These are phyloP conservation scores for Catonia carolina DNA, from an alignment of 2,888 invertebrate species.

Conservation along the genomic window DNA sequence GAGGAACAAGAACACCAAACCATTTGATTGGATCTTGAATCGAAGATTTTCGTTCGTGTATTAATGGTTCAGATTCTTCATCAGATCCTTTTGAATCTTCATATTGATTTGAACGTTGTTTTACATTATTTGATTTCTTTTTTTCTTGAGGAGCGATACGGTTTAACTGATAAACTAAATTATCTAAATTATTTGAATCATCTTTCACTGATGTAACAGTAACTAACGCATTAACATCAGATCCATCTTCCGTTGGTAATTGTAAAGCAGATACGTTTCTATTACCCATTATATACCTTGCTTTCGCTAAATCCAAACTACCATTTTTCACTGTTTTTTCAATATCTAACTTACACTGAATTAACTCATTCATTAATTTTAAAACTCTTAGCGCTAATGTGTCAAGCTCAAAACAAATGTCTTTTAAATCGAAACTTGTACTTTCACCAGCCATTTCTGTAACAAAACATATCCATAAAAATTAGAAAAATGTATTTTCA, in stretches of 20 bases:
- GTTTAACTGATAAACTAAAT: conserved; percentile 2
- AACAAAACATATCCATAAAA: no score
- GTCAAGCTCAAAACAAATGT: conserved; percentile 49
- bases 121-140: background rate
- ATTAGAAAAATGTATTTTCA: no score
- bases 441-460: no score
- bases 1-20: conserved; percentile 83
- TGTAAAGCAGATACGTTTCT: conserved; percentile 59
- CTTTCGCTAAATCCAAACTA: conserved; percentile 66
- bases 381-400: conserved; percentile 60
- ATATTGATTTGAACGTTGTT: conserved; percentile 8
- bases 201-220: conserved; percentile 35
- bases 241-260: conserved; percentile 58
- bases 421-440: no score
- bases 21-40: conserved; percentile 64
- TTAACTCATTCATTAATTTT: conserved; percentile 65
- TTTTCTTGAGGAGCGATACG: background rate
- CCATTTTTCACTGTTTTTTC: conserved; percentile 64
- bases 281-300: conserved; percentile 72
- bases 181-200: conserved; percentile 2
- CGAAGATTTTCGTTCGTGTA: conserved; percentile 9
- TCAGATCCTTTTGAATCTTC: conserved; percentile 5
- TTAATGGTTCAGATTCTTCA: background rate
- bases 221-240: conserved; percentile 46
- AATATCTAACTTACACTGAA: conserved; percentile 58